These are phyloP conservation scores for Cactoblastis cactorum DNA, from an alignment of 2,888 invertebrate genomes.

Conservation along the genomic window DNA sequence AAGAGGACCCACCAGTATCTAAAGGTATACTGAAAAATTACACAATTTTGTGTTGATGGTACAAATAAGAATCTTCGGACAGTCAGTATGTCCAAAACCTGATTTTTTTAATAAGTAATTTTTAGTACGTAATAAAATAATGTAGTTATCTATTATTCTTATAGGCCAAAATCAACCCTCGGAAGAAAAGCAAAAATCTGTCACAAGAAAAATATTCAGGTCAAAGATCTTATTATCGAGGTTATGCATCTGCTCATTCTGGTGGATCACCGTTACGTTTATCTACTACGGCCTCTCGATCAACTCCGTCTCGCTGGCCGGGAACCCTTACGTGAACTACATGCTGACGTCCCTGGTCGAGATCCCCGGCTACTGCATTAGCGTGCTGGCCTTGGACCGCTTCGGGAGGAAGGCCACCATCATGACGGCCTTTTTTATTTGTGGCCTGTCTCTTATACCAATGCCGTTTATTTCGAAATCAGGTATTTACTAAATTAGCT, in stretches of 20 bases:
- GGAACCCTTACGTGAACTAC: constrained; percentile 88
- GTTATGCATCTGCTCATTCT: constrained; percentile 83
- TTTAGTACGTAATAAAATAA: no score
- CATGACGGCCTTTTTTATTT: constrained; percentile 77
- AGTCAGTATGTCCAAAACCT: not conserved
- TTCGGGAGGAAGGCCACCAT: constrained; percentile 80
- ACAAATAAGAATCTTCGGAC: not conserved
- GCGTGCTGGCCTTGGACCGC: constrained; percentile 77
- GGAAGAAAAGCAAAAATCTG: constrained; percentile 25
- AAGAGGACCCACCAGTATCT: no score
- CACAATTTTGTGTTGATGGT: no score
- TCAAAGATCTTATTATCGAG: constrained; percentile 76
- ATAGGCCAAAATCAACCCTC: not conserved
- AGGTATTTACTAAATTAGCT: constrained; percentile 51
- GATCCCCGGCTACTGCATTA: constrained; percentile 82
- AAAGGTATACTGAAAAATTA: no score
- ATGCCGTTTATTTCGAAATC: constrained; percentile 77
- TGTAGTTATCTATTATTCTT: not conserved
- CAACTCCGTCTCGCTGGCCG: constrained; percentile 86
- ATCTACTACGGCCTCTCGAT: constrained; percentile 90
- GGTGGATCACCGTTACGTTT: constrained; percentile 89
- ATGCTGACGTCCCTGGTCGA: constrained; percentile 82
- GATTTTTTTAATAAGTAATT: not conserved
- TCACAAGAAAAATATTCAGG: constrained; percentile 60
- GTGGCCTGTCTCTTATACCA: constrained; percentile 74